Evolutionary conservation across 1,140 invertebrate genomes (phyloP), one percentile per base, ranked within the genome.

Genomic region (Lepidurus couesii): DNA sequence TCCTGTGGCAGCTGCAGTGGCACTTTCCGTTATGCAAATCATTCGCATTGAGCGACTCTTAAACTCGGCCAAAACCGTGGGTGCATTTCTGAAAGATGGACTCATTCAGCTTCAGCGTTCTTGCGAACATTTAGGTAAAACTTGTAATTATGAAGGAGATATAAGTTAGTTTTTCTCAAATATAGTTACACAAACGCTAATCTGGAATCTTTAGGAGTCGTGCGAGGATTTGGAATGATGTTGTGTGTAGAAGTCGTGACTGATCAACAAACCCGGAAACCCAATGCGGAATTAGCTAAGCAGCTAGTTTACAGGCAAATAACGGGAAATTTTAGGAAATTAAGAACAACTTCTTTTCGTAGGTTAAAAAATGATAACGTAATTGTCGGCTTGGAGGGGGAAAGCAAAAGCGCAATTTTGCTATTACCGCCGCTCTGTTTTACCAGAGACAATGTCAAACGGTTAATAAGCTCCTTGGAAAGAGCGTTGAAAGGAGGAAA

Each of bases 381-480:
- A 44, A 81, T 90, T 13, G 79, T 90, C 42, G 89, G 87, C 80
- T 85, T 86, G 13, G 89, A 89, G 82, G 89, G 89, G 0, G 87
- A 88, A n/a, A 82, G 88, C 80, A 83, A 83, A 21, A 90, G 90
- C 81, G 86, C 90, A 21, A 81, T 90, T 6, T 88, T 90, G 80
- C 86, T 89, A 80, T 89, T 90, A 79, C 89, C 89, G 11, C 89
- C 89, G 5, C 86, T 90, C 83, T 88, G 88, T 80, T 90, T 90
- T 83, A 85, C 80, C 45, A 82, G 81, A 43, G 83, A 86, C 42
- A 84, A 89, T 82, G 86, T 84, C 1, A 83, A 87, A n/a, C 79
- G 81, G 5, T 76, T 88, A 9, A 75, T 86, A 13, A 45, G 78
- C 6, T 81, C 81, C n/a, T 80, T 88, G 7, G 84, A 86, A 78